Evolutionary conservation across 1,140 invertebrate species (phyloP).

Genomic region (Lamellibrachia luymesi): DNA sequence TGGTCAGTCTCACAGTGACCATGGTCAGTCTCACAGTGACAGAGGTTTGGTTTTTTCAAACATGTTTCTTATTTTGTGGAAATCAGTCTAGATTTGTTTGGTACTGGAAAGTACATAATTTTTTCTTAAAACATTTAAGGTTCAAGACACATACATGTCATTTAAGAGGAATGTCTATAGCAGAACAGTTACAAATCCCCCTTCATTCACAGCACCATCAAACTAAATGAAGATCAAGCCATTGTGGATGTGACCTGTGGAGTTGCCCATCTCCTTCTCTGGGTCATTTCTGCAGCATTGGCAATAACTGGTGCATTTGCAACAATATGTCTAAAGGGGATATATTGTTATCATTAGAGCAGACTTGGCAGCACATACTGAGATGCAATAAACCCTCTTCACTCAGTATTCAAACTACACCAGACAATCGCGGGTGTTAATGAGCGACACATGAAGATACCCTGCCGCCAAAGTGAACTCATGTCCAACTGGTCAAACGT

Average conservation of each 20-base stretch:
- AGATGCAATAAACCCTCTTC: not conserved
- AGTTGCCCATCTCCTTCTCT: not conserved
- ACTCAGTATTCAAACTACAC: not conserved
- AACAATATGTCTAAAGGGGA: not conserved
- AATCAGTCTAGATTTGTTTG: not conserved
- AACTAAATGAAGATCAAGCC: not conserved
- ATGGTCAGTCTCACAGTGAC: no score
- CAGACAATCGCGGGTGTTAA: not conserved
- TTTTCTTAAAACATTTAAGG: no score
- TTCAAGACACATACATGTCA: not conserved
- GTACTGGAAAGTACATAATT: no score
- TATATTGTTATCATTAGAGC: not conserved
- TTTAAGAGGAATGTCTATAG: not conserved
- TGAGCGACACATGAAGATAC: not conserved
- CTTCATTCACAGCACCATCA: not conserved
- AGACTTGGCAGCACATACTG: not conserved
- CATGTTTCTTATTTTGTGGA: not conserved
- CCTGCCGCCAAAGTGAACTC: not conserved
- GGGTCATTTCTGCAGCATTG: not conserved
- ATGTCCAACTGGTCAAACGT: not conserved
- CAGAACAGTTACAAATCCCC: not conserved
- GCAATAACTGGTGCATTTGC: no score
- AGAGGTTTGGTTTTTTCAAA: no score
- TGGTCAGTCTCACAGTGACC: no score
- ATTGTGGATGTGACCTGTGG: not conserved